Conservation (phyloP, 2,888 invertebrate genomes). For the Cylindroiulus punctatus region DNA sequence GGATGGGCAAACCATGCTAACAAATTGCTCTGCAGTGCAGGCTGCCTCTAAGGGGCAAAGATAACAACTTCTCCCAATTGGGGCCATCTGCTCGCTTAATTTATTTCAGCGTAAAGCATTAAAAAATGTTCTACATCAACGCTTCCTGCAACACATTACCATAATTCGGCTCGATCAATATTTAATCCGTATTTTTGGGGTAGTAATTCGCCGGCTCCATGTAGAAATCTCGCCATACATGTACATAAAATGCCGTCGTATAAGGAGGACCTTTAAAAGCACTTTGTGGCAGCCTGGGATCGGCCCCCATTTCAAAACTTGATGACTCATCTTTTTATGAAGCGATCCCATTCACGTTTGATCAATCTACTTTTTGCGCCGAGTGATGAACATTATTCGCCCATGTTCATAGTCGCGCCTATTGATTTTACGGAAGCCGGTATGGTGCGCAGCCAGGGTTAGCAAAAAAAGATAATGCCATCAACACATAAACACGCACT, state of each 20-base stretch:
- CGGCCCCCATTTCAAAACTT: not conserved
- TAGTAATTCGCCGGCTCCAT: not conserved
- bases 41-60: not conserved
- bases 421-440: constrained; percentile 37
- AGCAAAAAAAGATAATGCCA: not conserved
- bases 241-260: not conserved
- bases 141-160: not conserved
- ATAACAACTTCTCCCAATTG: not conserved
- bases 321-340: constrained; percentile 38
- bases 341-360: constrained; percentile 32
- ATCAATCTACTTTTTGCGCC: constrained; percentile 33
- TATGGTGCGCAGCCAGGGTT: not conserved
- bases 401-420: not conserved
- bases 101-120: not conserved
- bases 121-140: not conserved
- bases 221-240: not conserved
- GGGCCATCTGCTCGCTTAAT: not conserved
- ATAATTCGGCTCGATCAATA: not conserved
- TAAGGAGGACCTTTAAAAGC: not conserved
- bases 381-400: constrained; percentile 42
- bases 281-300: constrained; percentile 13
- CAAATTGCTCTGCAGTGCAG: not conserved
- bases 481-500: constrained; percentile 29
- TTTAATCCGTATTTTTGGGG: not conserved
- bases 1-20: not conserved